phyloP scores from a whole-genome alignment of 2,113 vertebrate genomes.

The Neomonachus schauinslandi region DNA sequence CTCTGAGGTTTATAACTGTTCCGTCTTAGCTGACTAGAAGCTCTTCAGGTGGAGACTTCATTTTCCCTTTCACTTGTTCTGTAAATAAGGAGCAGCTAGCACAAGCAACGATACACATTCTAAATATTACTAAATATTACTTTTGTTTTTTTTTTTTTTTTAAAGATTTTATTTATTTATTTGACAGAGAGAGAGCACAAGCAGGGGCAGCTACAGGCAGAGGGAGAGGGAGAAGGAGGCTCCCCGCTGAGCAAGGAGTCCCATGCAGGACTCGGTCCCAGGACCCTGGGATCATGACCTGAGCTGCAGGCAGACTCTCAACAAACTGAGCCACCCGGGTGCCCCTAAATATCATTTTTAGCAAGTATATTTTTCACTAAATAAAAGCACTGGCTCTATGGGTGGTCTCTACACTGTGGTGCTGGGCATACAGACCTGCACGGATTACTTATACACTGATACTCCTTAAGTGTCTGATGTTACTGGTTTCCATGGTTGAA shows the following conservation, averaged over 20 bases:
- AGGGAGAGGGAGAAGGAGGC: too few relatives aligned
- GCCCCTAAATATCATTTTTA: background rate
- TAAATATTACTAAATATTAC: background rate
- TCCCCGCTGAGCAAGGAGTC: too few relatives aligned
- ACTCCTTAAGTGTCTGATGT: background rate
- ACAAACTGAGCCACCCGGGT: background rate
- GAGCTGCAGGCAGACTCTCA: background rate
- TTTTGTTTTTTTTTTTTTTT: background rate
- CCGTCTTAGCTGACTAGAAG: slow-evolving; percentile 27
- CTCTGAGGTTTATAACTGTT: slow-evolving; percentile 25
- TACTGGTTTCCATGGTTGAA: background rate
- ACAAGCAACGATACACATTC: background rate
- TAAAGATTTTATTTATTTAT: too few relatives aligned
- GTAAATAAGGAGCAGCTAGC: slow-evolving; percentile 45
- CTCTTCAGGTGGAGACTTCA: slow-evolving; percentile 40
- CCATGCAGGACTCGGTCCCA: too few relatives aligned
- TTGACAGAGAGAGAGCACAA: too few relatives aligned
- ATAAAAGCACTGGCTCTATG: slow-evolving; percentile 10
- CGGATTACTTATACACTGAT: background rate
- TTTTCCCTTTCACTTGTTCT: slow-evolving; percentile 25
- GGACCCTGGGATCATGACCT: background rate
- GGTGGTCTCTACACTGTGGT: background rate
- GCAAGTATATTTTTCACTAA: slow-evolving; percentile 27
- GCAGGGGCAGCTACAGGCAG: too few relatives aligned
- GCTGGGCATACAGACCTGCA: background rate